Evolutionary conservation across 1,140 invertebrate genomes (phyloP).

Genomic region (Polypedilum pembai): DNA sequence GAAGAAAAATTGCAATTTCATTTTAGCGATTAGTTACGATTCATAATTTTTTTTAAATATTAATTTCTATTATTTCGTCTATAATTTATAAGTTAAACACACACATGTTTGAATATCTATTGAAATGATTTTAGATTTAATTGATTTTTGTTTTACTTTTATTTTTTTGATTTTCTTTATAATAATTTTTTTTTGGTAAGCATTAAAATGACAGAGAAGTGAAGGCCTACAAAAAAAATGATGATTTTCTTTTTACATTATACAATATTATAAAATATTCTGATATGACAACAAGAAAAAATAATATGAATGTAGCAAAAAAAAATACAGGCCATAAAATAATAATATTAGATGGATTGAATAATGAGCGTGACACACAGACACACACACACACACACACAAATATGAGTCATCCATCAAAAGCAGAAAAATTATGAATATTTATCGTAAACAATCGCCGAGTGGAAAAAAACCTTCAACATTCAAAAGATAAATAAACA

Average conservation of each 20-base stretch:
- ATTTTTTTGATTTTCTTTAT: constrained; percentile 1
- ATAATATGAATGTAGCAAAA: background rate
- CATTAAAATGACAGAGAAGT: background rate
- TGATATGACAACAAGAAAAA: too few species aligned
- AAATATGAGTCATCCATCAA: too few species aligned
- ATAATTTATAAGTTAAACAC: background rate
- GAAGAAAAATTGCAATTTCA: constrained; percentile 6
- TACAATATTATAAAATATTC: too few species aligned
- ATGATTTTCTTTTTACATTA: background rate
- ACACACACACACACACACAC: too few species aligned
- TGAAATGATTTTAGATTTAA: background rate
- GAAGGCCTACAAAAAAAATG: background rate
- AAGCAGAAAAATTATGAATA: too few species aligned
- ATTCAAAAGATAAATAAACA: background rate
- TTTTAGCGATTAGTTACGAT: constrained; percentile 19
- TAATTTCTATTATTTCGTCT: background rate
- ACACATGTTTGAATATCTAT: too few species aligned
- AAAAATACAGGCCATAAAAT: background rate
- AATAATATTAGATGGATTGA: background rate
- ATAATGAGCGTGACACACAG: background rate
- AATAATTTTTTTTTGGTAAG: background rate
- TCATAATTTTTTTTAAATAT: constrained; percentile 7
- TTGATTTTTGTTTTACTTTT: constrained; percentile 5
- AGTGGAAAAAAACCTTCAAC: background rate
- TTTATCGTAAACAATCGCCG: background rate